A percentile compares a stretch with the other conserved stretches of the same genome.
Conservation (phyloP, 2,888 invertebrate genomes). For the Pomacea canaliculata region DNA sequence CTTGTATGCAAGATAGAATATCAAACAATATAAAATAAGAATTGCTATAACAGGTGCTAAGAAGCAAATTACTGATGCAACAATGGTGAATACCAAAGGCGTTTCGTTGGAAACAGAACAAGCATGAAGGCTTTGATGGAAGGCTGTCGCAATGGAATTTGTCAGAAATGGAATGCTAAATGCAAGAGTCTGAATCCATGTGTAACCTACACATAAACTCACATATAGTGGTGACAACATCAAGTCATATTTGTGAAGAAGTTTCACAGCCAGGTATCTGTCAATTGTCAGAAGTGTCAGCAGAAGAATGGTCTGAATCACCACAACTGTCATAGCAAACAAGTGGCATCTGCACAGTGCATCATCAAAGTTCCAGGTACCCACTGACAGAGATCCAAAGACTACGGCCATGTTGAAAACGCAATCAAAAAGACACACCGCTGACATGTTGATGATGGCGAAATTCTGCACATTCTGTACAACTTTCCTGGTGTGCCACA, state of each 20-base stretch:
- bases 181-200: constrained; percentile 57
- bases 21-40: constrained; percentile 47
- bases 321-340: constrained; percentile 51
- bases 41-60: constrained; percentile 50
- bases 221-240: constrained; percentile 43
- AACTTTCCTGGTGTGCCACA: constrained; percentile 50
- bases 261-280: constrained; percentile 52
- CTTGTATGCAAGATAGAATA: constrained; percentile 41
- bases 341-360: constrained; percentile 54
- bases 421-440: constrained; percentile 56
- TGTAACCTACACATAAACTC: constrained; percentile 43
- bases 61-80: constrained; percentile 48
- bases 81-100: constrained; percentile 47
- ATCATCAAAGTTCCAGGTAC: constrained; percentile 51
- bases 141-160: constrained; percentile 43
- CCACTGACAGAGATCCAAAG: constrained; percentile 47
- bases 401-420: constrained; percentile 59
- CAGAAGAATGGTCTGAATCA: constrained; percentile 47
- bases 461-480: constrained; percentile 46
- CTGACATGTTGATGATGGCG: constrained; percentile 52
- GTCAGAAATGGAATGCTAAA: constrained; percentile 56
- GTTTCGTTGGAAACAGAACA: constrained; percentile 51
- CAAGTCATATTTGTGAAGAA: constrained; percentile 43
- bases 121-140: constrained; percentile 47
- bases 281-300: constrained; percentile 52